Evolutionary conservation across 2,113 vertebrate species (phyloP), one percentile per base, ranked within the genome.

Genomic region (Nestor notabilis): DNA sequence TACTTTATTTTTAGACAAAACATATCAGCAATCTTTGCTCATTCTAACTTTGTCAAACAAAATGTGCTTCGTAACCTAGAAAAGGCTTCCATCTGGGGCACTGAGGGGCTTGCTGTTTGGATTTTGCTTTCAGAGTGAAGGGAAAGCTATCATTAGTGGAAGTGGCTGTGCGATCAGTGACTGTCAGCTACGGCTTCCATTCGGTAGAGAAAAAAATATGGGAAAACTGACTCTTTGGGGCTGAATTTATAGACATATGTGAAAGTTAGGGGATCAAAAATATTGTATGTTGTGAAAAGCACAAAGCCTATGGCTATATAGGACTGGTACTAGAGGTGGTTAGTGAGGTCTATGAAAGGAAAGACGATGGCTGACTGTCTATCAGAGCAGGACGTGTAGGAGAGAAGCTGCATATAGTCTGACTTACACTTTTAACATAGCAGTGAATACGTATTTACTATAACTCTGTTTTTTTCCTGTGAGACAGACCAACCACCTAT

Each of bases 1-100:
- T 77, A 43, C 29, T 58, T 80, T 96, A 76, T 83, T 96, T 76
- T 82, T 89, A 92, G 82, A 44, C 41, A 95, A 92, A 81, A 74
- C 53, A 24, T 94, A 69, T 76, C 81, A 92, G 37, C 43, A 65
- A 70, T 78, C 35, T 96, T 97, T 80, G 61, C 27, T 95, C n/a
- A 52, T 18, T 88, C 93, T 43, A 78, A 89, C 71, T 81, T 88
- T 39, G 31, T 56, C 60, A 97, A 92, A 65, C 6, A 83, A 72
- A 76, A 77, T 0, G 3, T 49, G 37, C n/a, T 63, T 72, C 72
- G 17, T 74, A 92, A 91, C 61, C 66, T 63, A 81, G 29, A 77
- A 95, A 85, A 90, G 13, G 24, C 28, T 93, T 79, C 47, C 41
- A 46, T 20, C 27, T 50, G 17, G 17, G 25, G 39, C 39, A 91